phyloP scores from a whole-genome alignment of 1,140 invertebrate genomes.

The Drosophila tristis region DNA sequence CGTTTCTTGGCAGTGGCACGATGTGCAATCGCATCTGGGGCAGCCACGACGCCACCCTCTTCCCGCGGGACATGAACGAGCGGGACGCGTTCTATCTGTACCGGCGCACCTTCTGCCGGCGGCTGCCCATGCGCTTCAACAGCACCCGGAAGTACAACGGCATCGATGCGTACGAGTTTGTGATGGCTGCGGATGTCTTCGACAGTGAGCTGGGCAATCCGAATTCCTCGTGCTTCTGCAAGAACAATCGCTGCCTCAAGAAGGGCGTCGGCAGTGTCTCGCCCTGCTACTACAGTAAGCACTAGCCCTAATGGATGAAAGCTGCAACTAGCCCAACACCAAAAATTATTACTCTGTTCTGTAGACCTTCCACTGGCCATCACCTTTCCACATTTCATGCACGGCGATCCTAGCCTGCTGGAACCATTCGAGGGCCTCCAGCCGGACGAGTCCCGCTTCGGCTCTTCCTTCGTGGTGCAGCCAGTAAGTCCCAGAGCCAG shows the following conservation, averaged over 20 bases:
- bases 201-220: conserved; percentile 75
- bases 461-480: conserved; percentile 84
- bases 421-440: conserved; percentile 88
- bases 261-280: conserved; percentile 88
- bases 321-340: background rate
- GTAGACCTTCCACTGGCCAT: conserved; percentile 88
- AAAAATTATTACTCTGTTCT: background rate
- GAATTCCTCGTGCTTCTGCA: conserved; percentile 83
- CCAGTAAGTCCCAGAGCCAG: conserved; percentile 84
- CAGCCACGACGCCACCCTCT: conserved; percentile 87
- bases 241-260: conserved; percentile 87
- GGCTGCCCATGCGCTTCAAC: conserved; percentile 86
- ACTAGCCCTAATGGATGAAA: background rate
- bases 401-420: conserved; percentile 87
- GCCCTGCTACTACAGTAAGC: conserved; percentile 90
- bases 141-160: conserved; percentile 49
- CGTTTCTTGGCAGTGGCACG: conserved; percentile 76
- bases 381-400: conserved; percentile 92
- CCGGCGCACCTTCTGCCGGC: conserved; percentile 88
- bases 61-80: conserved; percentile 86
- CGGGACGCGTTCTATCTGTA: conserved; percentile 86
- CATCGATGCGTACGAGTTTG: conserved; percentile 84
- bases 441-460: conserved; percentile 86
- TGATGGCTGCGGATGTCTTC: conserved; percentile 86
- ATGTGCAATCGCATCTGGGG: conserved; percentile 87